Base-by-base conservation (phyloP, 2,797 vertebrate genomes). In the Anabas testudineus region DNA sequence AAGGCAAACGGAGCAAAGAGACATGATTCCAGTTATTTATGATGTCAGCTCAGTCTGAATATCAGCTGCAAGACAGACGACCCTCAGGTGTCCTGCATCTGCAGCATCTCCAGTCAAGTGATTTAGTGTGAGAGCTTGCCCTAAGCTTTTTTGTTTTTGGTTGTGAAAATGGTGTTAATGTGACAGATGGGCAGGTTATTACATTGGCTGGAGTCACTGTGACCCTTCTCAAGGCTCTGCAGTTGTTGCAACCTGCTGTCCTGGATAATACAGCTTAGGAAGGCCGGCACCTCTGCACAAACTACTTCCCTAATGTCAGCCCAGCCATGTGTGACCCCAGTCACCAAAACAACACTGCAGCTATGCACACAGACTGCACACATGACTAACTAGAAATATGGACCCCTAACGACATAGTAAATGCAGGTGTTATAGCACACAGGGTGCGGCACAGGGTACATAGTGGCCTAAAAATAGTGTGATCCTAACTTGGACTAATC, bases 171-270 rank as follows among this genome's bases (percentile, higher is more conserved):
- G 60, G 64, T 18, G 43, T 71, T 73, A 54, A 14, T 67, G 74
- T 78, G 81, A 82, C 76, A 69, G 74, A 81, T 88, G 67, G 65
- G 54, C 74, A 49, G 21, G 18, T 54, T 82, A 82, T 87, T 84
- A 74, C 72, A 42, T 81, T 26, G 49, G 59, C 48, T 42, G 36
- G 36, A 67, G 65, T 71, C 36, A 46, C 53, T 43, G 51, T 3
- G 3, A 46, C 34, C 19, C 66, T 71, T 74, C 59, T 63, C 8
- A 19, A 71, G 71, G 41, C 30, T 57, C 34, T 37, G 18, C 65
- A 51, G 57, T 71, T 66, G 69, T 56, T 59, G 59, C 51, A 26
- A 76, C 47, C 52, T 54, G 26, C n/a, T 62, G 52, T 76, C 36
- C 63, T 51, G 14, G 68, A 56, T 82, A 78, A 75, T 79, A 42